Evolutionary conservation across 2,888 invertebrate genomes (phyloP), one percentile per base, ranked within the genome.

Genomic region (Nasonia oneida): DNA sequence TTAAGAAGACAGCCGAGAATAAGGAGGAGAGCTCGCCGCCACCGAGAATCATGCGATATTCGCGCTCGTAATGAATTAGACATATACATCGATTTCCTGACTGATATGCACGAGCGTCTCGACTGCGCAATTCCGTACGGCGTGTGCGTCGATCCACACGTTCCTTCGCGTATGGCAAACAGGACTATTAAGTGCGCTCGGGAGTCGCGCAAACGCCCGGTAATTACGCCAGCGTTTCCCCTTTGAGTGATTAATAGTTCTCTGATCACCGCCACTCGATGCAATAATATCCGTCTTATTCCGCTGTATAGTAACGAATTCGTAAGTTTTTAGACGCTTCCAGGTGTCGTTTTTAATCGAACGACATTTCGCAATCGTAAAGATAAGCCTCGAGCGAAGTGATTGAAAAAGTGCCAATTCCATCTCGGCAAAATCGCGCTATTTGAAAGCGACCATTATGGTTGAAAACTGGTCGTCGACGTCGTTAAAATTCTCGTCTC

Each of bases 201-300:
- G n/a, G 33, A 23, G 73, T 23, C 37, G 37, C 4, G 37, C 47
- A 14, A 47, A 61, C 37, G 70, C 53, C 50, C 57, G 14, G 29
- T 37, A 50, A 37, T 67, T 64, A 39, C 14, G 6, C 29, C 47
- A 37, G 50, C 75, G 37, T 74, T 70, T 84, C 57, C 73, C 73
- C 75, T 71, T 76, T 77, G 64, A 81, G 78, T 85, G 81, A 85
- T 85, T 81, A 82, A 85, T 85, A 78, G 81, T 78, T 67, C 78
- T 78, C 81, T 81, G 47, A 85, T 85, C 76, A 39, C 29, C 70
- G 76, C 47, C 73, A 81, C 71, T 81, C 73, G 50, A 23, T 77
- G 71, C 39, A 81, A 85, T 37, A 81, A 85, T 37, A 37, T 37
- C 3, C 4, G 37, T 37, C 4, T 37, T 4, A 18, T 15, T n/a